phyloP scores from a whole-genome alignment of 2,113 vertebrate genomes.

The Antechinus stuartii region DNA sequence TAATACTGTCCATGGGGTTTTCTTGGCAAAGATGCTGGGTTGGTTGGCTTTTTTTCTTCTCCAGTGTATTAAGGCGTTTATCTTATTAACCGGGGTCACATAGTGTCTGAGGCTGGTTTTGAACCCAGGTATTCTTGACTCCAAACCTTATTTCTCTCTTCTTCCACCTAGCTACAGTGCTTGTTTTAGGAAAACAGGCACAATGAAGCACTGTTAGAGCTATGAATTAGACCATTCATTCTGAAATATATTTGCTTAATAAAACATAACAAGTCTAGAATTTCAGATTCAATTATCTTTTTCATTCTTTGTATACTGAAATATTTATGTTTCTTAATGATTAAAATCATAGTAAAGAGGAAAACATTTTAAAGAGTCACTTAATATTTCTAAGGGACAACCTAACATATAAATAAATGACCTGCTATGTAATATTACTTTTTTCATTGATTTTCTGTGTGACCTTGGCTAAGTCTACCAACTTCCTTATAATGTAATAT shows the following conservation, averaged over 20 bases:
- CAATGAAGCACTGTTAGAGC: not conserved
- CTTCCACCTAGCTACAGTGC: not conserved
- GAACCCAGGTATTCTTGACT: not conserved
- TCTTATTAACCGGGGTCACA: too few relatives aligned
- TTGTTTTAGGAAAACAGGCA: not conserved
- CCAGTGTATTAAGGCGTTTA: too few relatives aligned
- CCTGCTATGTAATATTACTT: not conserved
- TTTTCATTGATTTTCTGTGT: not conserved
- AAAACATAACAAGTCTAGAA: not conserved
- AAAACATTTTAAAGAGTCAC: not conserved
- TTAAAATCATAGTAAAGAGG: not conserved
- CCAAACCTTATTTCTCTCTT: not conserved
- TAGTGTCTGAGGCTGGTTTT: too few relatives aligned
- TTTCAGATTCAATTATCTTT: not conserved
- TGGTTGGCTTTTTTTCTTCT: too few relatives aligned
- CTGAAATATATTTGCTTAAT: not conserved
- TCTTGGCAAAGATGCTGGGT: too few relatives aligned
- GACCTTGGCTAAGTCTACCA: slow-evolving; percentile 6
- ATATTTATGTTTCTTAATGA: not conserved
- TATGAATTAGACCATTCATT: not conserved
- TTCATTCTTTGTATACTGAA: not conserved
- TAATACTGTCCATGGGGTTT: not conserved
- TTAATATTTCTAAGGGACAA: not conserved
- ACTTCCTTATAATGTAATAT: slow-evolving; percentile 7
- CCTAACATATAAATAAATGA: not conserved